phyloP scores from a whole-genome alignment of 1,140 invertebrate species.

The Penaeus indicus region DNA sequence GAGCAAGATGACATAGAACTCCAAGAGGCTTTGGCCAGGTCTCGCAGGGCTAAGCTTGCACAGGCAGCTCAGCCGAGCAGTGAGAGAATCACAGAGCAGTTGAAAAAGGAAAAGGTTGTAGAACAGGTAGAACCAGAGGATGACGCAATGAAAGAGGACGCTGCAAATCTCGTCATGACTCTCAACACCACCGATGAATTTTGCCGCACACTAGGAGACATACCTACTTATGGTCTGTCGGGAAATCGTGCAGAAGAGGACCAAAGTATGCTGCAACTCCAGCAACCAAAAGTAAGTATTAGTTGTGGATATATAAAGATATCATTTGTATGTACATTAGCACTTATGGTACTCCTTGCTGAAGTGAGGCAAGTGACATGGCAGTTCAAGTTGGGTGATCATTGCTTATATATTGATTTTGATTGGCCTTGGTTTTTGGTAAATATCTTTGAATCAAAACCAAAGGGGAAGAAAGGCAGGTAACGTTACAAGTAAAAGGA shows the following conservation, averaged over 20 bases:
- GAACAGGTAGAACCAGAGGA: conserved; percentile 72
- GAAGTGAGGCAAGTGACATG: too few relatives aligned
- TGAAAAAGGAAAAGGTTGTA: conserved; percentile 71
- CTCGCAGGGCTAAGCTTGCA: conserved; percentile 56
- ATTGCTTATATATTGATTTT: too few relatives aligned
- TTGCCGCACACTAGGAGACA: conserved; percentile 94
- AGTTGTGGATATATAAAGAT: neutral
- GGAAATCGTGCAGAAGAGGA: conserved; percentile 76
- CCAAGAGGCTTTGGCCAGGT: conserved; percentile 64
- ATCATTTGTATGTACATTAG: too few relatives aligned
- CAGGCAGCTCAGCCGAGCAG: conserved; percentile 75
- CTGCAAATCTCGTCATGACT: conserved; percentile 75
- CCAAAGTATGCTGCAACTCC: conserved; percentile 80
- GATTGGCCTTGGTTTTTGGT: too few relatives aligned
- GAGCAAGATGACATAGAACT: conserved; percentile 66
- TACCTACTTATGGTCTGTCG: conserved; percentile 88
- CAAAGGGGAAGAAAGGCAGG: too few relatives aligned
- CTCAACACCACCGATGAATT: conserved; percentile 97
- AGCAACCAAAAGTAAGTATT: conserved; percentile 67
- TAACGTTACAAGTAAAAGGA: too few relatives aligned
- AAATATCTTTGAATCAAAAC: too few relatives aligned
- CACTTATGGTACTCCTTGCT: too few relatives aligned
- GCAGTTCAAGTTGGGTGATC: too few relatives aligned
- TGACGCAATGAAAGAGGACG: conserved; percentile 65
- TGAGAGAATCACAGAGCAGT: conserved; percentile 85